Base-by-base conservation (phyloP, 2,113 vertebrate species). In the Entelurus aequoreus region DNA sequence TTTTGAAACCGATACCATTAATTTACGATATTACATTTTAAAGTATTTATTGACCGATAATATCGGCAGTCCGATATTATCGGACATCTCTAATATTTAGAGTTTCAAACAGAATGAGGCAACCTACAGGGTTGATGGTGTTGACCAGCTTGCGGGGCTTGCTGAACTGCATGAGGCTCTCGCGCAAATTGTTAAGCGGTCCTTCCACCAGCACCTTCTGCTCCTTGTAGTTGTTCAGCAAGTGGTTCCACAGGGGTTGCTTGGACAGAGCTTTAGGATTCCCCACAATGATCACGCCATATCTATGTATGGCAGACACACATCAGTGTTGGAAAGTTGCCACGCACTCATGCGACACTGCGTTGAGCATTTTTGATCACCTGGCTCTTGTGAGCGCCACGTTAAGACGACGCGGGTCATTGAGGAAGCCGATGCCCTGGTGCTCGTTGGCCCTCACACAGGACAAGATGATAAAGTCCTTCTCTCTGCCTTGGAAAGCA, bases 141-240 rank as follows among this genome's bases (percentile, higher is more conserved):
- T 99, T 99, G 80, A 99, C 95, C 0, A 99, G 92, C 66, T 99
- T 99, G 53, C 96, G 92, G 0, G 97, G 97, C 79, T 99, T 99
- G 91, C 97, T 99, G 91, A 99, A 99, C 84, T 99, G 97, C 97
- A 99, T 99, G 0, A 99, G 94, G 79, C 97, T 99, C 86, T 99
- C 97, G 0, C 97, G 89, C 59, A 99, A 93, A 87, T 99, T 99
- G 80, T 99, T 99, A 15, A 99, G 91, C 0, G 97, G 97, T 1
- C 96, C 97, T 63, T 99, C 97, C 72, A 98, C 97, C 35, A 99
- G 92, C 2, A 98, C 97, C 77, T 98, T 98, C 88, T 99, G 97
- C 81, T 99, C 97, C 85, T 99, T 99, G 87, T 98, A 99, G 86
- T 99, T 97, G 81, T 98, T 98, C 38, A 99, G 88, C 72, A 99